Conservation (phyloP, 2,797 vertebrate genomes). For the Hoplostethus atlanticus region DNA sequence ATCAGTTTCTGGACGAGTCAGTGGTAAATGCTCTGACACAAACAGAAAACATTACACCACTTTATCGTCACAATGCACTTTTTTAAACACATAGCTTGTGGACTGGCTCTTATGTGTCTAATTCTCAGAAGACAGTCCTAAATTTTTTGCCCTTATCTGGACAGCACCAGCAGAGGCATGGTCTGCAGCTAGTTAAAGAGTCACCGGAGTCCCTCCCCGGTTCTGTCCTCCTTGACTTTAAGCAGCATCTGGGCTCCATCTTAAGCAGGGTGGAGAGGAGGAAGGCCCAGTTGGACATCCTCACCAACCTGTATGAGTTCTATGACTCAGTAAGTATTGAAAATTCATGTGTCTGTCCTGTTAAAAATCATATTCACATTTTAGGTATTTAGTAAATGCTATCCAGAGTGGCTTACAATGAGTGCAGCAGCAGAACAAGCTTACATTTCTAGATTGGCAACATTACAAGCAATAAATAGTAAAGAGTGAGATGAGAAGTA, state of each 20-base stretch:
- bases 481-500: too few species aligned
- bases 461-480: too few species aligned
- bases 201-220: constrained; percentile 72
- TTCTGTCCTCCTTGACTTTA: constrained; percentile 72
- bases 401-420: too few species aligned
- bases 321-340: constrained; percentile 82
- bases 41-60: not conserved
- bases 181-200: constrained; percentile 77
- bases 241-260: constrained; percentile 79
- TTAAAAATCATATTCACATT: not conserved
- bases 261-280: constrained; percentile 77
- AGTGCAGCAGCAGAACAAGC: too few species aligned
- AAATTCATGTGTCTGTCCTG: not conserved
- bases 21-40: constrained; percentile 63
- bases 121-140: not conserved
- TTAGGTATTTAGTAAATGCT: not conserved
- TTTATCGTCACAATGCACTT: not conserved
- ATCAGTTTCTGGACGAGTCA: constrained; percentile 79
- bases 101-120: not conserved
- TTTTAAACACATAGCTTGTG: not conserved
- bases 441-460: too few species aligned
- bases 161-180: constrained; percentile 83
- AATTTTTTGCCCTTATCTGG: not conserved
- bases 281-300: constrained; percentile 79
- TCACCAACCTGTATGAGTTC: constrained; percentile 86